Base-by-base conservation (phyloP, 2,797 vertebrate species). In the Allobates femoralis region DNA sequence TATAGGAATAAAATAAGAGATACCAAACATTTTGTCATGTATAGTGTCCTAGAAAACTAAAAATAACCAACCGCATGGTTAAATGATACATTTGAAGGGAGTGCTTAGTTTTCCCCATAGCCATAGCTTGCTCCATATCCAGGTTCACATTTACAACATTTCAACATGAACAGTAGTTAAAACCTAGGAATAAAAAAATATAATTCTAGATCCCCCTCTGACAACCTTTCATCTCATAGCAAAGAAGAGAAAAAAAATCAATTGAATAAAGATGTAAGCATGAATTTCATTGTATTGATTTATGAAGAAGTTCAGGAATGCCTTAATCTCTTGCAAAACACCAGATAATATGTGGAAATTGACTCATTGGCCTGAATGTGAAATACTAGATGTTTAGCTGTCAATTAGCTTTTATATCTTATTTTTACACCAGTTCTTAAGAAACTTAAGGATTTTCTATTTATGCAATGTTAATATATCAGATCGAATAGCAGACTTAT, bases 401-500 rank as follows among this genome's bases (percentile, higher is more conserved):
- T 91, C 90, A 83, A 79, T 60, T 87, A 82, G 73, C 86, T 90
- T 87, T 87, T 89, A 89, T 90, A 91, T 83, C 73, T 87, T 80
- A 85, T 89, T 90, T 89, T 88, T 64, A 80, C 80, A 88, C 14
- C 37, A 87, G 67, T 81, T 77, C 79, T 88, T 88, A 82, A 80
- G 58, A 77, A 88, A 79, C 77, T 19, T 0, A 0, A 71, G 78
- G 83, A 91, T 90, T 14, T 89, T 86, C 85, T 89, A 88, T 89
- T 89, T 90, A 90, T 92, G 89, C 81, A 89, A 86, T 26, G 75
- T 90, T 88, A 90, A 89, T 89, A 87, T 15, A 83, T 51, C 83
- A 34, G 88, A 88, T 66, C 88, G 41, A 89, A 76, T 34, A 58
- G 64, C 82, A 90, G 92, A 91, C 89, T 90, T 92, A 90, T 86